A percentile compares a stretch with the other conserved stretches of the same genome.
These are phyloP conservation scores for Meda fulgida DNA, from an alignment of 2,797 vertebrate species.

Conservation along the genomic window DNA sequence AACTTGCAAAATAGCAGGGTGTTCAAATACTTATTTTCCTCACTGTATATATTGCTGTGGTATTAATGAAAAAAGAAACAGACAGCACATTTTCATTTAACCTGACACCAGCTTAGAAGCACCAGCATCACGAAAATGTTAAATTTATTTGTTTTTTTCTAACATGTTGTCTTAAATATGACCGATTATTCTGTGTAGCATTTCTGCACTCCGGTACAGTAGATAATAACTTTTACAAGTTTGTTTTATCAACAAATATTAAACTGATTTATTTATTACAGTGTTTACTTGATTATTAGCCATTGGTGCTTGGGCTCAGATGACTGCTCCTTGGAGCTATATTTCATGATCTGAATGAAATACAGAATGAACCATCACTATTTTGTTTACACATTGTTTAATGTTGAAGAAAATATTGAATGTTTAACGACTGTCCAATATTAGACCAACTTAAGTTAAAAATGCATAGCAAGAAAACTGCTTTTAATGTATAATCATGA, in stretches of 20 bases:
- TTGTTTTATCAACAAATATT: too few species aligned
- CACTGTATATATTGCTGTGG: neutral
- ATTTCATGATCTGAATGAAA: neutral
- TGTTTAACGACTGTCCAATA: neutral
- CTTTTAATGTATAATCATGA: too few species aligned
- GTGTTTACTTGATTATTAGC: neutral
- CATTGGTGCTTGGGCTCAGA: neutral
- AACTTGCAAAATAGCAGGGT: too few species aligned
- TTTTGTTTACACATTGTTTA: neutral
- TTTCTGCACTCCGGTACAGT: neutral
- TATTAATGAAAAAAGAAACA: neutral
- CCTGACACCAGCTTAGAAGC: neutral
- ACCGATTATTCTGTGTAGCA: neutral
- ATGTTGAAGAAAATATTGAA: neutral
- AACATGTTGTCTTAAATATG: too few species aligned
- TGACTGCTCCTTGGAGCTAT: too few species aligned
- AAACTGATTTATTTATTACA: neutral
- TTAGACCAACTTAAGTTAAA: neutral
- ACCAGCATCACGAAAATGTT: neutral
- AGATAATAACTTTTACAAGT: neutral
- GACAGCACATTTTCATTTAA: neutral
- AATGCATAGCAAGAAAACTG: neutral
- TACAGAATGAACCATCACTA: neutral
- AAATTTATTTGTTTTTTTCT: too few species aligned
- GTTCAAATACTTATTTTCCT: too few species aligned